Evolutionary conservation across 2,113 vertebrate species (phyloP).

Genomic region (Nothocercus julius): DNA sequence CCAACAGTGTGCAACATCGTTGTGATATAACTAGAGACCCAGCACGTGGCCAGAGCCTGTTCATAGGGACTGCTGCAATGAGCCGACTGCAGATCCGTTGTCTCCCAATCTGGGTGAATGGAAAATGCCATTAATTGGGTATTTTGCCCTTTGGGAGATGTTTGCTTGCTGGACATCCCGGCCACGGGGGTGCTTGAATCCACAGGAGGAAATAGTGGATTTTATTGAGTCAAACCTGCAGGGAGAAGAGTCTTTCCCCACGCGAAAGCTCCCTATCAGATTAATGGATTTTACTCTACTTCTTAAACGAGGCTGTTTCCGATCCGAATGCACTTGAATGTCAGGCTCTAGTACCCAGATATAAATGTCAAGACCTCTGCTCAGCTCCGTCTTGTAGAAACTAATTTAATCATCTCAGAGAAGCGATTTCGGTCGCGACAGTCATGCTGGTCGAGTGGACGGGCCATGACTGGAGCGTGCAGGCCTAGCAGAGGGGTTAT

Average conservation of each 20-base stretch:
- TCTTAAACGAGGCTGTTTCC: constrained; percentile 59
- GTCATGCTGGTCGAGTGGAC: constrained; percentile 54
- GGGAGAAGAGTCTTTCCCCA: too few species aligned
- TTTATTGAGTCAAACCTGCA: background rate
- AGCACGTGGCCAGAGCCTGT: background rate
- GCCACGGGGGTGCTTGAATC: background rate
- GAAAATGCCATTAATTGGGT: background rate
- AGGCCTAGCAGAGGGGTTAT: background rate
- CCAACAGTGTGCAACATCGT: background rate
- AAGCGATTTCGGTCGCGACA: constrained; percentile 60
- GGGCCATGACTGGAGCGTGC: constrained; percentile 44
- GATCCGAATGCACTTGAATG: constrained; percentile 61
- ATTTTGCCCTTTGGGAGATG: background rate
- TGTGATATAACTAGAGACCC: background rate
- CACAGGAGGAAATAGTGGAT: background rate
- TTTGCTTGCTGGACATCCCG: background rate
- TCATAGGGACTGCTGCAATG: background rate
- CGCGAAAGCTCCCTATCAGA: background rate
- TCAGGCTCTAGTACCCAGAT: constrained; percentile 59
- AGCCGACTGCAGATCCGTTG: background rate
- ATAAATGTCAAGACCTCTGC: constrained; percentile 69
- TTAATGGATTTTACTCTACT: constrained; percentile 59
- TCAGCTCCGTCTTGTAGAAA: constrained; percentile 39
- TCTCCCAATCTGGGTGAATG: background rate
- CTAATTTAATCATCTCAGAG: constrained; percentile 71